These are phyloP conservation scores for Drosophila pseudoobscura DNA, from an alignment of 1,140 invertebrate genomes.

Conservation along the genomic window DNA sequence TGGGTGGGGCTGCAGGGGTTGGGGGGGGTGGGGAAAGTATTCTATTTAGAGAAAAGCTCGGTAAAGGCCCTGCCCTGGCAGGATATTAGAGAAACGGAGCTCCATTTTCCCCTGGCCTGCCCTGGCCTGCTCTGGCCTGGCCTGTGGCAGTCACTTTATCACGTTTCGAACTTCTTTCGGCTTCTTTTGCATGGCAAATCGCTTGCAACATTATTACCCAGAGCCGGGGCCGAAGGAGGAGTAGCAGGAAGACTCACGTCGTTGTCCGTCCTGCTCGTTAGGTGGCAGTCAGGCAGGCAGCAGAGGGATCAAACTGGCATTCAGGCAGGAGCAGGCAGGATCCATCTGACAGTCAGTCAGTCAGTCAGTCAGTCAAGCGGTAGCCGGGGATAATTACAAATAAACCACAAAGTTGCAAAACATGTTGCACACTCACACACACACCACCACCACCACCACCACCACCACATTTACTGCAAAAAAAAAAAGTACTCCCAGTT, in stretches of 20 bases:
- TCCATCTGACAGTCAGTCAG: constrained; percentile 27
- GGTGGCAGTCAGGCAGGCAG: constrained; percentile 13
- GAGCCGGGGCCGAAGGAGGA: neutral
- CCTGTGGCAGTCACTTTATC: constrained; percentile 60
- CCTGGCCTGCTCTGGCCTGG: neutral
- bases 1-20: neutral
- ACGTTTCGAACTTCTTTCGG: constrained; percentile 61
- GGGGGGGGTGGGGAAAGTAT: neutral
- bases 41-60: too few species aligned
- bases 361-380: constrained; percentile 42
- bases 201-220: constrained; percentile 62
- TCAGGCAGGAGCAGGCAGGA: constrained; percentile 1
- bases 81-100: constrained; percentile 28
- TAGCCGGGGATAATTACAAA: constrained; percentile 74
- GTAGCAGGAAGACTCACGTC: constrained; percentile 44
- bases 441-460: neutral
- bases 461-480: neutral
- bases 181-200: constrained; percentile 68
- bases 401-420: constrained; percentile 79
- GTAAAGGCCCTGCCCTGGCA: constrained; percentile 15
- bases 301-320: constrained; percentile 18
- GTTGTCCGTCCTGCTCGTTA: constrained; percentile 54
- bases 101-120: constrained; percentile 1
- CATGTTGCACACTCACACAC: constrained; percentile 54
- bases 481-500: constrained; percentile 23